These are phyloP conservation scores for Mythimna albipuncta DNA, from an alignment of 2,888 invertebrate genomes.

Conservation along the genomic window DNA sequence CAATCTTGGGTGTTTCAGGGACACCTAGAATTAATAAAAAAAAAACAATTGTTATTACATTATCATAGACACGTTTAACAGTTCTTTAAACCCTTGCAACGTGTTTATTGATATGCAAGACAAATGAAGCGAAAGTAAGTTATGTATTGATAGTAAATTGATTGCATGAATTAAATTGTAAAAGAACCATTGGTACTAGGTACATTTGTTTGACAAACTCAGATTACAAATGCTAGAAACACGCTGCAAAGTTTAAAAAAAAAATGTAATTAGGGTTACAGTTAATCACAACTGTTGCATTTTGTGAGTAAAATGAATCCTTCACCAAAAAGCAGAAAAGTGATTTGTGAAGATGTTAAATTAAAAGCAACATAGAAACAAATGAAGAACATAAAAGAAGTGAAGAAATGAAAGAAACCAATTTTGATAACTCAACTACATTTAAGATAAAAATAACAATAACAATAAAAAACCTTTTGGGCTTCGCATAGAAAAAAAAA, in stretches of 20 bases:
- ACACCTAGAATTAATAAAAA: slow-evolving; percentile 78
- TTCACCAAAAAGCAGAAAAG: slow-evolving; percentile 61
- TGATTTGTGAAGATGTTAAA: slow-evolving; percentile 58
- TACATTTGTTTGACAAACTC: slow-evolving; percentile 20
- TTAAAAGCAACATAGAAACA: slow-evolving; percentile 55
- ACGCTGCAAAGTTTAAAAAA: slow-evolving; percentile 52
- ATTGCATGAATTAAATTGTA: slow-evolving; percentile 48
- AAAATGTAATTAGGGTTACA: slow-evolving; percentile 22
- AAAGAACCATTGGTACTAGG: slow-evolving; percentile 27
- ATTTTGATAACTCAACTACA: slow-evolving; percentile 29
- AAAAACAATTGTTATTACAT: slow-evolving; percentile 46
- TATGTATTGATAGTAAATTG: slow-evolving; percentile 22
- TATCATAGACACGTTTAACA: slow-evolving; percentile 41
- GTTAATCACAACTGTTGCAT: slow-evolving; percentile 49
- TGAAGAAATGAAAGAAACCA: slow-evolving; percentile 49
- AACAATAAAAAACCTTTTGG: not conserved
- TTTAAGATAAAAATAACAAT: slow-evolving; percentile 15
- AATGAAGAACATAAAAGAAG: slow-evolving; percentile 47
- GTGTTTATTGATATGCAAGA: slow-evolving; percentile 52
- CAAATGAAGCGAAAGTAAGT: slow-evolving; percentile 47
- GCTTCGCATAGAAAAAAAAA: slow-evolving; percentile 12
- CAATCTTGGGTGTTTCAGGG: slow-evolving; percentile 84
- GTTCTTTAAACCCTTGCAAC: slow-evolving; percentile 58
- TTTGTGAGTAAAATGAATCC: slow-evolving; percentile 51
- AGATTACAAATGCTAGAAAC: slow-evolving; percentile 3